Evolutionary conservation across 2,797 vertebrate species (phyloP).

Genomic region (Poecilia gillii): DNA sequence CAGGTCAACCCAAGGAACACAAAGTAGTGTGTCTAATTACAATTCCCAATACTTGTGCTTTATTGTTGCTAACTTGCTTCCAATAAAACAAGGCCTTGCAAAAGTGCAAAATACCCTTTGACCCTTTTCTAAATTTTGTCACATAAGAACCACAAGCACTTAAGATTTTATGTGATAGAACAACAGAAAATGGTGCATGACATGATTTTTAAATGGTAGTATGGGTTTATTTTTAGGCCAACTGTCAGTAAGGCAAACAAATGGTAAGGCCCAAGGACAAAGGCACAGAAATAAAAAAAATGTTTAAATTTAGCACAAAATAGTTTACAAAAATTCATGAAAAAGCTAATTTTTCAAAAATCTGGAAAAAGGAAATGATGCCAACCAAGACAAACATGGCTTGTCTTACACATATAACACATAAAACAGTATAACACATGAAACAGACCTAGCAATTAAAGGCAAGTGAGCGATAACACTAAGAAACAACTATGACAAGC

Average conservation of each 20-base stretch:
- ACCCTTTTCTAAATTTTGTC: not conserved
- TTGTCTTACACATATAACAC: too few relatives aligned
- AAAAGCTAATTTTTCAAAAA: not conserved
- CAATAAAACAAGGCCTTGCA: not conserved
- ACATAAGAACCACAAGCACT: not conserved
- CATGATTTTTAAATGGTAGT: not conserved
- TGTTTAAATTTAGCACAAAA: not conserved
- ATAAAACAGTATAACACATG: not conserved
- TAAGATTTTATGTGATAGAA: not conserved
- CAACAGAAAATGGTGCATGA: not conserved
- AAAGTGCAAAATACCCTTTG: not conserved
- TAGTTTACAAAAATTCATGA: not conserved
- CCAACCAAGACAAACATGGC: not conserved
- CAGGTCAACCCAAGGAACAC: not conserved
- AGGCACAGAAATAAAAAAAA: not conserved
- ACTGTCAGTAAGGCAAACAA: not conserved
- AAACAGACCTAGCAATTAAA: not conserved
- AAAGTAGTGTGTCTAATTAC: not conserved
- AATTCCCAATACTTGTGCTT: not conserved
- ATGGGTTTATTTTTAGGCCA: not conserved
- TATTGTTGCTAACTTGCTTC: not conserved
- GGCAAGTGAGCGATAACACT: not conserved
- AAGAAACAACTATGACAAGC: not conserved
- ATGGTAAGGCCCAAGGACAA: not conserved
- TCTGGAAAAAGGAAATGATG: not conserved